Conservation (phyloP, 2,888 invertebrate species). For the Gibbula magus region DNA sequence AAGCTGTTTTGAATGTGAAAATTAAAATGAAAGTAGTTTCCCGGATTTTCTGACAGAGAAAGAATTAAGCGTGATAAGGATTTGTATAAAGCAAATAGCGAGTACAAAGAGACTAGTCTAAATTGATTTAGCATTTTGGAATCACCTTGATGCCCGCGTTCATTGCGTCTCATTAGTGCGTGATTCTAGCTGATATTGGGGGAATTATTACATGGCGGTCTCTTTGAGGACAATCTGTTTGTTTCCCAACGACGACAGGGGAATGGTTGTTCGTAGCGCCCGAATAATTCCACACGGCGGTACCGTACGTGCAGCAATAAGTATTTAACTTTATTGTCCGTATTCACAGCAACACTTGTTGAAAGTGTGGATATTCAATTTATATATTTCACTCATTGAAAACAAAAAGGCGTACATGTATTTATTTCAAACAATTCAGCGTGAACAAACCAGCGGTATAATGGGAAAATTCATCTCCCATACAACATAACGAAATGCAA, state of each 20-base stretch:
- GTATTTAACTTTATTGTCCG: no score
- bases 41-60: slow-evolving; percentile 1
- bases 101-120: background rate
- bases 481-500: no score
- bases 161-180: background rate
- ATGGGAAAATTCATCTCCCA: no score
- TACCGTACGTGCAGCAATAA: background rate
- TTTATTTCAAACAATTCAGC: no score
- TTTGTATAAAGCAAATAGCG: background rate
- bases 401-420: no score
- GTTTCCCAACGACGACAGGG: background rate
- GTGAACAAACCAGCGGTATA: no score
- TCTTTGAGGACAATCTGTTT: background rate
- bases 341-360: no score
- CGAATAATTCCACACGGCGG: background rate
- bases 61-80: background rate
- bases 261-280: background rate
- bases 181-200: background rate
- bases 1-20: slow-evolving; percentile 1
- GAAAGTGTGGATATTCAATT: no score
- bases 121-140: slow-evolving; percentile 13
- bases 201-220: background rate
- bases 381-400: no score
- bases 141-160: background rate
- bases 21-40: slow-evolving; percentile 1